These are phyloP conservation scores for Gymnothorax javanicus DNA, from an alignment of 2,797 vertebrate genomes.

Conservation along the genomic window DNA sequence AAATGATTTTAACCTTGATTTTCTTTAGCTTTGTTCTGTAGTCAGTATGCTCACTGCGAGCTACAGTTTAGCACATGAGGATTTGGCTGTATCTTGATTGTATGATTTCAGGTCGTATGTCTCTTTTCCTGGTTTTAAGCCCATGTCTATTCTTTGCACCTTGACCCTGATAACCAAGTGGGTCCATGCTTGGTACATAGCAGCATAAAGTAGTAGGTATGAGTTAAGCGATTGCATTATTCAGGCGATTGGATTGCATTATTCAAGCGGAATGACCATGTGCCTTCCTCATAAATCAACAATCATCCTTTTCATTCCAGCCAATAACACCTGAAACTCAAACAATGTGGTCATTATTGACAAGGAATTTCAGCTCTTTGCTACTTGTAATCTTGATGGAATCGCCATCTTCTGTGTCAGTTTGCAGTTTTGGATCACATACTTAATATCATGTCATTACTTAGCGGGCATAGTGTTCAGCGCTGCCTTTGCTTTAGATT, in stretches of 20 bases:
- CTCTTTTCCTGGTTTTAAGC: constrained; percentile 13
- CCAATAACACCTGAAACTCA: neutral
- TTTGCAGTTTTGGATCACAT: neutral
- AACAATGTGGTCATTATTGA: neutral
- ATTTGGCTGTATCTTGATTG: neutral
- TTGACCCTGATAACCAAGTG: constrained; percentile 12
- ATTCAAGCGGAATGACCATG: neutral
- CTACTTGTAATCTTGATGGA: neutral
- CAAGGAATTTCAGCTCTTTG: neutral
- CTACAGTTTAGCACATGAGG: neutral
- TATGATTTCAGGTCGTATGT: constrained; percentile 13
- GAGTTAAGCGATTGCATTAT: neutral
- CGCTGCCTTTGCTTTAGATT: neutral
- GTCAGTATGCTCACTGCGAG: neutral
- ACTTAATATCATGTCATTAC: neutral
- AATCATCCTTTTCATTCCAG: neutral
- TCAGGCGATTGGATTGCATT: neutral
- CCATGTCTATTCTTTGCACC: neutral
- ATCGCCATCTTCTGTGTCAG: neutral
- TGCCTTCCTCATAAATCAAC: constrained; percentile 16
- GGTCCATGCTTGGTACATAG: neutral
- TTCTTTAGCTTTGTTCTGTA: neutral
- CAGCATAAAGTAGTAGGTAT: constrained; percentile 2
- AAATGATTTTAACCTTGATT: neutral
- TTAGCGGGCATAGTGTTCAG: neutral